Evolutionary conservation across 2,113 vertebrate species (phyloP), one percentile per base, ranked within the genome.

Genomic region (Semnornis frantzii): DNA sequence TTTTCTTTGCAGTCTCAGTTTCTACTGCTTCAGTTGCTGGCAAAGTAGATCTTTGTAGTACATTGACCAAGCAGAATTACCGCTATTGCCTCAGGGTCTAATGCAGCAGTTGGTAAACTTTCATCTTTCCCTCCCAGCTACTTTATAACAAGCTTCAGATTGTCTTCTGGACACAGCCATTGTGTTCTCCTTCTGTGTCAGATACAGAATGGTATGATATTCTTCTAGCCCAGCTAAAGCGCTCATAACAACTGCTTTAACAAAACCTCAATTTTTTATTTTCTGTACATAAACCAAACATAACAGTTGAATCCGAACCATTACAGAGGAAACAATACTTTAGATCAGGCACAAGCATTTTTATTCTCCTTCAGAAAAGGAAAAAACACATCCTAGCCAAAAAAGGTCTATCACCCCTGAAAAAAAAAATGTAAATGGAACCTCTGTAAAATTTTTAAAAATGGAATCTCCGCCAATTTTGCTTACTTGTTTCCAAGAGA

Each of bases 31-130:
- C 71, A 63, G 0, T 15, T 66, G 50, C 82, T 89, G 91, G 55
- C 87, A 87, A 33, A 50, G n/a, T 50, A 37, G 46, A 70, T 69
- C 59, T 87, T 50, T 39, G 3, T 5, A 76, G 64, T 42, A 57
- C 66, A 65, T 79, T 71, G 87, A 90, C 82, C 85, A 87, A 80
- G 59, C 27, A 82, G 92, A 94, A 89, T 70, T 91, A 89, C n/a
- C 87, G 82, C 78, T 79, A 10, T 69, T 78, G 75, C 87, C 62
- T 91, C 59, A 55, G 74, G 75, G 39, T 62, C 71, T 62, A 71
- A 89, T 79, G 44, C 13, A 95, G 75, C 30, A 92, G 78, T 71
- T 84, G 58, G 63, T 91, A 89, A 91, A 89, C 71, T 79, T 87
- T 79, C 71, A 92, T 55, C 28, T 46, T 62, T 30, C 59, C 69